Evolutionary conservation across 1,140 invertebrate species (phyloP).

Genomic region (Aphelinus certus): DNA sequence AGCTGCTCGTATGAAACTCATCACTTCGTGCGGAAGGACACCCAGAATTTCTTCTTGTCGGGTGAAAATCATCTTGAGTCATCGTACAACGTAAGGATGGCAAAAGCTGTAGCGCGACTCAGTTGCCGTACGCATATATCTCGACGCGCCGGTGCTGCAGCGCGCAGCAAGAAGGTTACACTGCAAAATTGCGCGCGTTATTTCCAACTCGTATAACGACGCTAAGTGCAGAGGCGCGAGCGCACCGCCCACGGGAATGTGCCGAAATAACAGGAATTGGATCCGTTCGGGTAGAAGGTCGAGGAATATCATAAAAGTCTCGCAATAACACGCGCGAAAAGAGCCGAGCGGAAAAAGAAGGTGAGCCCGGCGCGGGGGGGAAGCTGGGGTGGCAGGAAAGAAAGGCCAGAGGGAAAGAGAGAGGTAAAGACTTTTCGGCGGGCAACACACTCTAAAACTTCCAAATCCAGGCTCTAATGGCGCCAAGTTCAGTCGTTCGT

Average conservation of each 20-base stretch:
- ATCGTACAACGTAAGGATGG: no score
- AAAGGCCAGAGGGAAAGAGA: neutral
- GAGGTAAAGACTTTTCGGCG: slow-evolving; percentile 35
- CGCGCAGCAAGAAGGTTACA: no score
- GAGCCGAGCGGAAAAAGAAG: neutral
- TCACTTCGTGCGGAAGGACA: no score
- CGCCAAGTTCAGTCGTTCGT: slow-evolving; percentile 51
- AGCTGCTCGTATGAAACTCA: no score
- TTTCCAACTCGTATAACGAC: neutral
- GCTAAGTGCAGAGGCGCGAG: neutral
- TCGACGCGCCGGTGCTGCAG: no score
- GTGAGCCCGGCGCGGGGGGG: neutral
- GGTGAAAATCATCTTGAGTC: no score
- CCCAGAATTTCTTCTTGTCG: no score
- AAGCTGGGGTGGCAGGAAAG: neutral
- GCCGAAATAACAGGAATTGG: slow-evolving; percentile 14
- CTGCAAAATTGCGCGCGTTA: no score
- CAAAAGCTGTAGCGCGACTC: no score
- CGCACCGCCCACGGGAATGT: neutral
- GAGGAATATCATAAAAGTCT: slow-evolving; percentile 8
- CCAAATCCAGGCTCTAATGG: slow-evolving; percentile 57
- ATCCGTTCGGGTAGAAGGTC: neutral
- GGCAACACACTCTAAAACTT: slow-evolving; percentile 50
- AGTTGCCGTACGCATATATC: no score
- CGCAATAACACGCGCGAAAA: neutral